phyloP scores from a whole-genome alignment of 2,888 invertebrate species.

The Agrotis puta region DNA sequence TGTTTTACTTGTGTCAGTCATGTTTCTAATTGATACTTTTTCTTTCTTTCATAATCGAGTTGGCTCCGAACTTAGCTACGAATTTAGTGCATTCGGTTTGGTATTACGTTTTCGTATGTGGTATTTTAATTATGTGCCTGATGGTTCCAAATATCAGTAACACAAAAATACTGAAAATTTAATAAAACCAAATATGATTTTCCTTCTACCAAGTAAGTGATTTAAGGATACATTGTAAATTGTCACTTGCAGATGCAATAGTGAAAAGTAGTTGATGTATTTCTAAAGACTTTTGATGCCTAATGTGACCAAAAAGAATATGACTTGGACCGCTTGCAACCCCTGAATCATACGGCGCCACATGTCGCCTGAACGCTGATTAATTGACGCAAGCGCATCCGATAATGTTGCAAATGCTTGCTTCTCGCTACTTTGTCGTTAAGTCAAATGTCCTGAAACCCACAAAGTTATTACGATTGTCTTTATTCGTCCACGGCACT shows the following conservation, averaged over 20 bases:
- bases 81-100: neutral
- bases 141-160: neutral
- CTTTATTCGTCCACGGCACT: too few relatives aligned
- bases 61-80: too few relatives aligned
- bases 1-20: too few relatives aligned
- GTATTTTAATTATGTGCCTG: too few relatives aligned
- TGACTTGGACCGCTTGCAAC: constrained; percentile 40
- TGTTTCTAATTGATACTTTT: too few relatives aligned
- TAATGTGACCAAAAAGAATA: neutral
- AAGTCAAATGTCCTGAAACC: constrained; percentile 11
- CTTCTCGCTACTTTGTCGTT: constrained; percentile 1
- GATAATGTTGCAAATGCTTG: constrained; percentile 52
- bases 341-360: constrained; percentile 66
- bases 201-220: too few relatives aligned
- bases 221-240: too few relatives aligned
- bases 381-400: constrained; percentile 58
- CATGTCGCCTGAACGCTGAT: constrained; percentile 60
- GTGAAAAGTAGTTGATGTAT: neutral
- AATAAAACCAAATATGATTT: neutral
- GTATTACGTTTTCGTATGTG: neutral
- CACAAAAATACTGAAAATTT: neutral
- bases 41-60: too few relatives aligned
- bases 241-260: too few relatives aligned
- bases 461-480: constrained; percentile 8
- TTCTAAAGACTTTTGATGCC: neutral